These are phyloP conservation scores for Lycocorax pyrrhopterus DNA, from an alignment of 2,113 vertebrate species.

Conservation along the genomic window DNA sequence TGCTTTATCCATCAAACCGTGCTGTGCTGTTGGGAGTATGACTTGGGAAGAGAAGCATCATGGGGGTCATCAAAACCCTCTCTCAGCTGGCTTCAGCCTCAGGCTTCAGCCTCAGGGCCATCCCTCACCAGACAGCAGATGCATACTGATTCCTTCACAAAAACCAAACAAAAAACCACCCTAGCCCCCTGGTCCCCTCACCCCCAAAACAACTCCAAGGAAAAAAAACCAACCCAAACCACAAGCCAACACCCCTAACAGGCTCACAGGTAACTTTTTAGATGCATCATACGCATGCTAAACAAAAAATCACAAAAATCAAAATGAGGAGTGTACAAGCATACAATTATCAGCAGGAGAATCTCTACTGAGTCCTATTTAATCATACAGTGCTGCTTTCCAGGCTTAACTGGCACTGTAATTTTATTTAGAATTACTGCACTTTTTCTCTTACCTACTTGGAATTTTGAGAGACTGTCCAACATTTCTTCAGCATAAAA, in stretches of 20 bases:
- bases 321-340: not conserved
- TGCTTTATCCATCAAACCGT: not conserved
- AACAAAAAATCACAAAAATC: not conserved
- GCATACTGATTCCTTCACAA: not conserved
- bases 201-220: not conserved
- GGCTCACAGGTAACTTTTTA: not conserved
- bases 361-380: not conserved
- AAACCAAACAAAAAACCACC: not conserved
- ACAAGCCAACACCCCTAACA: not conserved
- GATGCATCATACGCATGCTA: not conserved
- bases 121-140: not conserved
- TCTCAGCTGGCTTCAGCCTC: not conserved
- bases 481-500: not conserved
- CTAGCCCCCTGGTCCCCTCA: too few species aligned
- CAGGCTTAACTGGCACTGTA: not conserved
- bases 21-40: not conserved
- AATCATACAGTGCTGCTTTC: not conserved
- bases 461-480: not conserved
- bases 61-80: accelerated
- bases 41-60: not conserved
- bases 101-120: not conserved
- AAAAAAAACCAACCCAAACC: too few species aligned
- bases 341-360: not conserved
- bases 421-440: not conserved
- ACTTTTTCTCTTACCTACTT: not conserved